Percentiles rank a stretch among this genome's conserved stretches.
Evolutionary conservation across 2,888 invertebrate genomes (phyloP).

Genomic region (Chrysina gloriosa): DNA sequence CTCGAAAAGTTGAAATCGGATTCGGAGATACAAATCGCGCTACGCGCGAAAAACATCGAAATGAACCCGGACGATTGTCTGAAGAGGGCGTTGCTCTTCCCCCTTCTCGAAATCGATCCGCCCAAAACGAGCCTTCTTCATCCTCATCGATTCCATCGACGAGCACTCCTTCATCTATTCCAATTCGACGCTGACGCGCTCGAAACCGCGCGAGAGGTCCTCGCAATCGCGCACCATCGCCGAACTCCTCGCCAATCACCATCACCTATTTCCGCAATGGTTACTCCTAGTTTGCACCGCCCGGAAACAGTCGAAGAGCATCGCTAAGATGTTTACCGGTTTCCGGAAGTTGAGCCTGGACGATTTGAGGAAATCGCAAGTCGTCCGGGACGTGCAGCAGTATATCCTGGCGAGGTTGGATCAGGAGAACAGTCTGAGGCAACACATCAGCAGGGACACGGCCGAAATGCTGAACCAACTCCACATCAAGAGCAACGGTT

Average conservation of each 20-base stretch:
- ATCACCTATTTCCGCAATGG: slow-evolving; percentile 94
- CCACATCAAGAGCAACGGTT: slow-evolving; percentile 96
- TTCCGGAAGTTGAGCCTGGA: slow-evolving; percentile 94
- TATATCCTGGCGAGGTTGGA: slow-evolving; percentile 92
- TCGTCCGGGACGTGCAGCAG: slow-evolving; percentile 94
- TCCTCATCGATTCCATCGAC: slow-evolving; percentile 93
- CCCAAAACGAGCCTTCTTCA: slow-evolving; percentile 86
- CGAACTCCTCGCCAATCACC: slow-evolving; percentile 87
- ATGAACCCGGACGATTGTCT: slow-evolving; percentile 92
- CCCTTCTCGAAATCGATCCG: slow-evolving; percentile 86
- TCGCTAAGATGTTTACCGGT: slow-evolving; percentile 83
- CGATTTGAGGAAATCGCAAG: slow-evolving; percentile 88
- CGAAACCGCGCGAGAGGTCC: slow-evolving; percentile 65
- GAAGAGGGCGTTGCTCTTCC: slow-evolving; percentile 87
- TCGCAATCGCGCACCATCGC: slow-evolving; percentile 77
- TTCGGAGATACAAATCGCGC: slow-evolving; percentile 83
- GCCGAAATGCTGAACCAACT: slow-evolving; percentile 95
- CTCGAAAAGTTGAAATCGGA: slow-evolving; percentile 82
- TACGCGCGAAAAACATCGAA: slow-evolving; percentile 85
- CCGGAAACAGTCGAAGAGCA: slow-evolving; percentile 84
- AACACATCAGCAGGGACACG: slow-evolving; percentile 90
- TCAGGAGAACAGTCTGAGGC: slow-evolving; percentile 86
- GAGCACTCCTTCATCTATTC: slow-evolving; percentile 75
- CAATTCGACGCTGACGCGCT: slow-evolving; percentile 69
- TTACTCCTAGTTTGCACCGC: slow-evolving; percentile 90